Evolutionary conservation across 1,140 invertebrate species (phyloP).

Genomic region (Aethina tumida): DNA sequence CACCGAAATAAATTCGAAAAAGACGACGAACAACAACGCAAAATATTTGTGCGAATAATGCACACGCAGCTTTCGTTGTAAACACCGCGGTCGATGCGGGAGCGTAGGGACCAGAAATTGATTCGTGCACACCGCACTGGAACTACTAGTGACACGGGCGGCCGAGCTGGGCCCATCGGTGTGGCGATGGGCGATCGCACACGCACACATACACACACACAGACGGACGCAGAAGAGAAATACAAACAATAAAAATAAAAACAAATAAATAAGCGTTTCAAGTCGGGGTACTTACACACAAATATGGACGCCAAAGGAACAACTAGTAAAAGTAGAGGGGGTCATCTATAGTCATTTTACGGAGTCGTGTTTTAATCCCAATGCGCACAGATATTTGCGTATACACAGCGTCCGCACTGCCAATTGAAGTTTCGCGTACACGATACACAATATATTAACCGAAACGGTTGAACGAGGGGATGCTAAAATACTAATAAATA

Average conservation of each 20-base stretch:
- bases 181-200: background rate
- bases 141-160: background rate
- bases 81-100: too few relatives aligned
- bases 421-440: background rate
- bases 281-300: slow-evolving; percentile 30
- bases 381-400: slow-evolving; percentile 23
- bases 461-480: slow-evolving; percentile 21
- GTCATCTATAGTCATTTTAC: slow-evolving; percentile 24
- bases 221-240: background rate
- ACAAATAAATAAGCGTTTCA: slow-evolving; percentile 8
- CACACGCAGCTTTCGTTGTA: too few relatives aligned
- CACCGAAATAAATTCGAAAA: too few relatives aligned
- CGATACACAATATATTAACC: background rate
- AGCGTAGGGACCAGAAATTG: slow-evolving; percentile 5
- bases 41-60: too few relatives aligned
- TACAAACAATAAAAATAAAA: slow-evolving; percentile 6
- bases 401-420: slow-evolving; percentile 3
- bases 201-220: slow-evolving; percentile 1
- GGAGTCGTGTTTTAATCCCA: too few relatives aligned
- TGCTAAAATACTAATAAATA: slow-evolving; percentile 34
- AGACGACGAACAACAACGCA: too few relatives aligned
- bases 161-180: background rate
- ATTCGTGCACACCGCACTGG: background rate
- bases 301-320: slow-evolving; percentile 29
- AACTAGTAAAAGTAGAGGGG: slow-evolving; percentile 25